Evolutionary conservation across 1,140 invertebrate genomes (phyloP).

Genomic region (Saccostrea cuccullata): DNA sequence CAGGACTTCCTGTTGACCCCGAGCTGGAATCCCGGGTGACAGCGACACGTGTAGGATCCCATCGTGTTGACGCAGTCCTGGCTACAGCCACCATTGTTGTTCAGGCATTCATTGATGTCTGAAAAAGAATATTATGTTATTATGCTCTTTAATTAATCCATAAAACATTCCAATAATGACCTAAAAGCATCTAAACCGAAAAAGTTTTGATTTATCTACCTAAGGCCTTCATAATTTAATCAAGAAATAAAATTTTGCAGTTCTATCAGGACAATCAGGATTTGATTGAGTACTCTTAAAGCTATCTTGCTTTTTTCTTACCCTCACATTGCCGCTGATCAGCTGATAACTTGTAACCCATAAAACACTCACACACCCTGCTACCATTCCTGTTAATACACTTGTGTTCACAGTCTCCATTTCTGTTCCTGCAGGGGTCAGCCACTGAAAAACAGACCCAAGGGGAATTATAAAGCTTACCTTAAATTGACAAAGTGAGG

Average conservation of each 20-base stretch:
- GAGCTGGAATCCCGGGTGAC: slow-evolving; percentile 79
- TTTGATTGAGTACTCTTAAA: too few species aligned
- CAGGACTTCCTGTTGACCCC: slow-evolving; percentile 78
- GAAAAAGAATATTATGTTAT: not conserved
- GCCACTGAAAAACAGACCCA: slow-evolving; percentile 69
- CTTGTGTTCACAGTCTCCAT: slow-evolving; percentile 72
- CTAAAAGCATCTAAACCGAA: too few species aligned
- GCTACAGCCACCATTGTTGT: slow-evolving; percentile 71
- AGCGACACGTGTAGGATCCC: slow-evolving; percentile 79
- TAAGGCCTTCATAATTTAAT: too few species aligned
- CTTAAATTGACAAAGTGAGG: too few species aligned
- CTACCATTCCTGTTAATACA: slow-evolving; percentile 59
- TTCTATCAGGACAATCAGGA: not conserved
- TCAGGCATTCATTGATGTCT: slow-evolving; percentile 69
- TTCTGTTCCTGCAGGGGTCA: slow-evolving; percentile 72
- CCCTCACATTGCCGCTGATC: slow-evolving; percentile 59
- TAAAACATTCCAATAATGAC: too few species aligned
- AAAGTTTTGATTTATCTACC: too few species aligned
- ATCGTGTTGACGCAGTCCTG: slow-evolving; percentile 76
- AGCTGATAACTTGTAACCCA: slow-evolving; percentile 53
- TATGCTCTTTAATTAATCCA: too few species aligned
- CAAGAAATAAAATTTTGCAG: too few species aligned
- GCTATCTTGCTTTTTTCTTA: slow-evolving; percentile 32
- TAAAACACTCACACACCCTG: slow-evolving; percentile 54
- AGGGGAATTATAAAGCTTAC: too few species aligned